Evolutionary conservation across 2,113 vertebrate species (phyloP).

Genomic region (Garra rufa): DNA sequence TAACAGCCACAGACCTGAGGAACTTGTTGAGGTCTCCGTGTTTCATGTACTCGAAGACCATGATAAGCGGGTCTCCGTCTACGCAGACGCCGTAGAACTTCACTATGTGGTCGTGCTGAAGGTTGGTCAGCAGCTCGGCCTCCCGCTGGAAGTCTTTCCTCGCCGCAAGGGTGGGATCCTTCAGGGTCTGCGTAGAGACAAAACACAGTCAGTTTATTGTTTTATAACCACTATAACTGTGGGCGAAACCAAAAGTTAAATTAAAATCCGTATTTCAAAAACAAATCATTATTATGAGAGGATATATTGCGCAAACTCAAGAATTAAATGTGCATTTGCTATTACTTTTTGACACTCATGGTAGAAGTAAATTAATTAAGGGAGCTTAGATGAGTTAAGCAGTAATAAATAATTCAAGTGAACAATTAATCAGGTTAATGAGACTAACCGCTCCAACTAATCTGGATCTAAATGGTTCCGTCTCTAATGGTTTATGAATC

Average conservation of each 20-base stretch:
- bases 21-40: constrained; percentile 91
- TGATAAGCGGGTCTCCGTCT: constrained; percentile 88
- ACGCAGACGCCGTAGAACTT: constrained; percentile 90
- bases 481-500: constrained; percentile 4
- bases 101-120: constrained; percentile 90
- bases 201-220: not conserved
- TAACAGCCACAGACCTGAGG: constrained; percentile 75
- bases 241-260: not conserved
- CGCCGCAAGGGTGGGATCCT: constrained; percentile 86
- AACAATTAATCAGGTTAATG: constrained; percentile 20
- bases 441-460: constrained; percentile 10
- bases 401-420: constrained; percentile 36
- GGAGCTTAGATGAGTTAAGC: constrained; percentile 5
- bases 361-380: constrained; percentile 4
- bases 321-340: not conserved
- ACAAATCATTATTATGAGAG: not conserved
- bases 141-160: constrained; percentile 91
- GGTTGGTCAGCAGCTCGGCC: constrained; percentile 88
- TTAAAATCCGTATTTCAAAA: not conserved
- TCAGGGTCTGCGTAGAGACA: constrained; percentile 78
- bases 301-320: not conserved
- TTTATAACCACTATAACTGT: not conserved
- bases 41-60: constrained; percentile 95
- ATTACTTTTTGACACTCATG: not conserved
- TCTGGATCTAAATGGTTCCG: not conserved